Evolutionary conservation across 1,140 invertebrate species (phyloP).

Genomic region (Steinernema khuongi): DNA sequence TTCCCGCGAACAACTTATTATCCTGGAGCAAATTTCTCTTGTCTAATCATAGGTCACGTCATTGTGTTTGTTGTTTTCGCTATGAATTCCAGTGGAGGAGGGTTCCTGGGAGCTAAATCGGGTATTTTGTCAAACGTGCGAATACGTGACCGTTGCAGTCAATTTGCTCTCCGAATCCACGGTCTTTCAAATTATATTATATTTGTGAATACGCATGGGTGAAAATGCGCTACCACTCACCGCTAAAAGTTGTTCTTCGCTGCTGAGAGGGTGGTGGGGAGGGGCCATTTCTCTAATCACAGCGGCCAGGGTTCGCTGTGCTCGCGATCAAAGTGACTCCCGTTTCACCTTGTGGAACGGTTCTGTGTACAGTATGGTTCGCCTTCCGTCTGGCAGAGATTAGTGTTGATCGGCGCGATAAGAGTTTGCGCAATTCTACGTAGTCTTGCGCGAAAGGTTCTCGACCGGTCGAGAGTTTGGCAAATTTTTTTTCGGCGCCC

Average conservation of each 20-base stretch:
- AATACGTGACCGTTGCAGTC: too few species aligned
- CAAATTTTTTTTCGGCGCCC: neutral
- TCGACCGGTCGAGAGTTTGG: neutral
- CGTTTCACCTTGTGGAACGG: neutral
- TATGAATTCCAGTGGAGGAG: too few species aligned
- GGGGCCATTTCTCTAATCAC: too few species aligned
- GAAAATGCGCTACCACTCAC: neutral
- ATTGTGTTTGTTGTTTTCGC: too few species aligned
- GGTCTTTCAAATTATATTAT: neutral
- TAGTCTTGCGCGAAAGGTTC: neutral
- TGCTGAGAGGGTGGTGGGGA: too few species aligned
- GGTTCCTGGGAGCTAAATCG: too few species aligned
- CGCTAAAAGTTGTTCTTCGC: neutral
- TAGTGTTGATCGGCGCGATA: neutral
- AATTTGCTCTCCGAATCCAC: too few species aligned
- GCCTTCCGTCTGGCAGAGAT: neutral
- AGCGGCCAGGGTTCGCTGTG: too few species aligned
- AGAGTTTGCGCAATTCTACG: neutral
- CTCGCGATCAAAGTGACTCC: neutral
- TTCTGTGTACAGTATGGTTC: neutral
- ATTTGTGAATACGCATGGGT: neutral
- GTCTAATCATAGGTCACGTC: too few species aligned
- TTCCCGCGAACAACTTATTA: too few species aligned
- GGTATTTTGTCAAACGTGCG: too few species aligned
- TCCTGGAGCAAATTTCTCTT: too few species aligned